Conservation (phyloP, 2,113 vertebrate species). For the Acanthisitta chloris region DNA sequence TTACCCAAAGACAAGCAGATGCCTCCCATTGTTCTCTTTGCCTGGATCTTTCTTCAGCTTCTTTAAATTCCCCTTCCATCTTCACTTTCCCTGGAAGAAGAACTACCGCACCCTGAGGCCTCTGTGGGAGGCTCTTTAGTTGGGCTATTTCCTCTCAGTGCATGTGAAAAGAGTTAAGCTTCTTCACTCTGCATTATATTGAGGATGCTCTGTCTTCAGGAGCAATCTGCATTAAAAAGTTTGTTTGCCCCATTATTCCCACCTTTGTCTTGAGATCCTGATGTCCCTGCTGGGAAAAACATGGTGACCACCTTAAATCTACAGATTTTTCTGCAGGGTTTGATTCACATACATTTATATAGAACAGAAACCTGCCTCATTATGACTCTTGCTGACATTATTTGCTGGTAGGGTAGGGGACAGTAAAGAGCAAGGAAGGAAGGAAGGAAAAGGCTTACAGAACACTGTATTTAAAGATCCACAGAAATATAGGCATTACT, state of each 20-base stretch:
- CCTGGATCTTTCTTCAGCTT: not conserved
- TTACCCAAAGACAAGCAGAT: not conserved
- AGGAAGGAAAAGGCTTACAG: slow-evolving; percentile 35
- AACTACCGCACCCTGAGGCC: not conserved
- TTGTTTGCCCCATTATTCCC: not conserved
- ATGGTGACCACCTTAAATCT: not conserved
- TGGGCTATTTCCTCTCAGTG: not conserved
- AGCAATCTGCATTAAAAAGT: not conserved
- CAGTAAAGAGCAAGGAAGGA: not conserved
- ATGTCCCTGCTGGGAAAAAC: not conserved
- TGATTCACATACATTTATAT: not conserved
- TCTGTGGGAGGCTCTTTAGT: not conserved
- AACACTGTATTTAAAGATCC: slow-evolving; percentile 48
- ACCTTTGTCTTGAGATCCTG: not conserved
- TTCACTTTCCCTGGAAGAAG: not conserved
- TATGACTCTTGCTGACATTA: not conserved
- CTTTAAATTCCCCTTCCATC: not conserved
- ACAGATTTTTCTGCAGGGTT: not conserved
- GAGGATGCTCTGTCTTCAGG: not conserved
- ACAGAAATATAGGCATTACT: slow-evolving; percentile 16
- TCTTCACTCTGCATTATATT: not conserved
- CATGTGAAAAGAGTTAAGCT: not conserved
- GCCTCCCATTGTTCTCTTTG: not conserved
- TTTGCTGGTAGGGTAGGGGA: not conserved
- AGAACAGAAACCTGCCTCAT: not conserved